Evolutionary conservation across 2,797 vertebrate species (phyloP).

Genomic region (Tolypeutes matacus): DNA sequence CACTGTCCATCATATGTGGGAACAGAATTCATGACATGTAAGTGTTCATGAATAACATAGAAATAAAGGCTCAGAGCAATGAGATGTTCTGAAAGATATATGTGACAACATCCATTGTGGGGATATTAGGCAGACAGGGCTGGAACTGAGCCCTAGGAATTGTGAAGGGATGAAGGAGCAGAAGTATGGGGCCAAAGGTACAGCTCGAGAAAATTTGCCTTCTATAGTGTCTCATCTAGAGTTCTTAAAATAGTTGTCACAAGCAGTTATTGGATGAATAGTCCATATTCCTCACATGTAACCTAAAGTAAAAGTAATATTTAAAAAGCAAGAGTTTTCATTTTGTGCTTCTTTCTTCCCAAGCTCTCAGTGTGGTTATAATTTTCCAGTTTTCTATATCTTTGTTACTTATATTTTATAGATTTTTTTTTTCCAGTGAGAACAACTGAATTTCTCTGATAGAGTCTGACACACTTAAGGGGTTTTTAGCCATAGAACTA

Average conservation of each 20-base stretch:
- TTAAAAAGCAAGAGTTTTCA: not conserved
- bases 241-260: not conserved
- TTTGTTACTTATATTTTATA: not conserved
- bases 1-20: not conserved
- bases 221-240: not conserved
- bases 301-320: not conserved
- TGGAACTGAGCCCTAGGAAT: not conserved
- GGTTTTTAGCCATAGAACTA: slow-evolving; percentile 1
- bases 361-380: not conserved
- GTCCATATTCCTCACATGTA: not conserved
- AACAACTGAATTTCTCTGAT: not conserved
- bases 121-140: not conserved
- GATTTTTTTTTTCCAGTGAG: slow-evolving; percentile 2
- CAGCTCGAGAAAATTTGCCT: not conserved
- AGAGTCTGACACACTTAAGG: not conserved
- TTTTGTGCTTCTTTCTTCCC: not conserved
- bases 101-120: not conserved
- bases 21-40: not conserved
- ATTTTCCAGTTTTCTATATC: not conserved
- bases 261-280: not conserved
- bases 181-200: not conserved
- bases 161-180: too few species aligned
- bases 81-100: not conserved
- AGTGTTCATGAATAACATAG: not conserved
- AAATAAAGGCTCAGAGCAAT: not conserved